phyloP scores from a whole-genome alignment of 2,888 invertebrate genomes.

The Lasius platythorax region DNA sequence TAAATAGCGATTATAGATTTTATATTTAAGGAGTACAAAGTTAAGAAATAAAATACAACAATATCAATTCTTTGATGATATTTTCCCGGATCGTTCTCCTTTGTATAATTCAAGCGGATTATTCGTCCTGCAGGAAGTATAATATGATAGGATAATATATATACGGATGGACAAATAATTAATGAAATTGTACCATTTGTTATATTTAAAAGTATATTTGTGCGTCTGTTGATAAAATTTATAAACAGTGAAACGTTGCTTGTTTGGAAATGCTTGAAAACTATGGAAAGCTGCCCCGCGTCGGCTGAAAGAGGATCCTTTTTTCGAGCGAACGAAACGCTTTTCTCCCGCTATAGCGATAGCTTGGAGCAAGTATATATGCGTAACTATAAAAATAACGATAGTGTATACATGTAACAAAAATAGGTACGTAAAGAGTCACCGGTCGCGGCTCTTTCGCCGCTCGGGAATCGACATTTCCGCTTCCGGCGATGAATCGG shows the following conservation, averaged over 20 bases:
- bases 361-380: constrained; percentile 18
- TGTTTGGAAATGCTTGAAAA: constrained; percentile 4
- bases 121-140: background rate
- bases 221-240: constrained; percentile 2
- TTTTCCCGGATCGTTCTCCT: background rate
- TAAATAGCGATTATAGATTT: background rate
- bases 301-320: background rate
- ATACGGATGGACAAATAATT: constrained; percentile 4
- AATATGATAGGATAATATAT: background rate
- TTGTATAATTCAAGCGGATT: background rate
- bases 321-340: background rate
- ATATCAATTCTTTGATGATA: background rate
- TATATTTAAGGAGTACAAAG: background rate
- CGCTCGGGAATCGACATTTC: constrained; percentile 23
- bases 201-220: constrained; percentile 30
- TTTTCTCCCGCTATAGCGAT: constrained; percentile 23
- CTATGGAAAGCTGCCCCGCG: constrained; percentile 13
- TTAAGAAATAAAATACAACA: background rate
- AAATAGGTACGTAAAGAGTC: constrained; percentile 47
- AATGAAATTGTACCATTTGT: constrained; percentile 7
- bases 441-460: constrained; percentile 27
- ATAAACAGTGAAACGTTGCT: constrained; percentile 11
- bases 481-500: constrained; percentile 28
- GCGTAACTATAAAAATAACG: constrained; percentile 44
- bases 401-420: constrained; percentile 31